Conservation (phyloP, 2,797 vertebrate species). For the Manis pentadactyla region DNA sequence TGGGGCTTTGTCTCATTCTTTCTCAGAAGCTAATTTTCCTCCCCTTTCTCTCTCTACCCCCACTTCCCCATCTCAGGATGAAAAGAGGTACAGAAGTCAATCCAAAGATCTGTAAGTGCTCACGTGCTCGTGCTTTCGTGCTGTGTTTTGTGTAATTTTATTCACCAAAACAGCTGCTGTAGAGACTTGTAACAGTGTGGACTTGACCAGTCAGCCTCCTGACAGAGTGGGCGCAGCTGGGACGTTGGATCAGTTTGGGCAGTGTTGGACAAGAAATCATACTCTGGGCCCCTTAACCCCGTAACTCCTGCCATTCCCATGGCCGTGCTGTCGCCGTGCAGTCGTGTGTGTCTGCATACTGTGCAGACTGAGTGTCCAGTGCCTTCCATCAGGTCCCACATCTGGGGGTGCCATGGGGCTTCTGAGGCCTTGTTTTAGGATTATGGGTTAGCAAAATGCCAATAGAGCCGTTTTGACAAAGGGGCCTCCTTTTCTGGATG, state of each 20-base stretch:
- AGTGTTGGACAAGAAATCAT: not conserved
- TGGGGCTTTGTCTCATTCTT: not conserved
- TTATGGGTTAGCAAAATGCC: not conserved
- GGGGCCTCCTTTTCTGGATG: not conserved
- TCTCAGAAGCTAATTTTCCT: constrained; percentile 22
- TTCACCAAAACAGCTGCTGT: not conserved
- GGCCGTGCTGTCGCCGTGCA: not conserved
- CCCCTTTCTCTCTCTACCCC: not conserved
- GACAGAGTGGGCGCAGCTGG: not conserved
- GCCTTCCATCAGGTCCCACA: not conserved
- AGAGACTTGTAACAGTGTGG: not conserved
- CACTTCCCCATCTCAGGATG: constrained; percentile 53
- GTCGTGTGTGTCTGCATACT: not conserved
- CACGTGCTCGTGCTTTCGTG: not conserved
- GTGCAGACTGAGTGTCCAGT: not conserved
- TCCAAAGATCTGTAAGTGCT: constrained; percentile 75
- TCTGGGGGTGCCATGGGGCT: not conserved
- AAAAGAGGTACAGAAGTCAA: constrained; percentile 68
- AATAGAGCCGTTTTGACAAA: not conserved
- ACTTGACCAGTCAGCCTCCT: not conserved
- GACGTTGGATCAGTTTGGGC: not conserved
- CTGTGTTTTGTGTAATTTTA: not conserved
- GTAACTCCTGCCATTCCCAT: not conserved
- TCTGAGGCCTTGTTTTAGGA: not conserved
- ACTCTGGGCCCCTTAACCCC: not conserved